These are phyloP conservation scores for Drosophila ezoana DNA, from an alignment of 2,888 invertebrate species.

Conservation along the genomic window DNA sequence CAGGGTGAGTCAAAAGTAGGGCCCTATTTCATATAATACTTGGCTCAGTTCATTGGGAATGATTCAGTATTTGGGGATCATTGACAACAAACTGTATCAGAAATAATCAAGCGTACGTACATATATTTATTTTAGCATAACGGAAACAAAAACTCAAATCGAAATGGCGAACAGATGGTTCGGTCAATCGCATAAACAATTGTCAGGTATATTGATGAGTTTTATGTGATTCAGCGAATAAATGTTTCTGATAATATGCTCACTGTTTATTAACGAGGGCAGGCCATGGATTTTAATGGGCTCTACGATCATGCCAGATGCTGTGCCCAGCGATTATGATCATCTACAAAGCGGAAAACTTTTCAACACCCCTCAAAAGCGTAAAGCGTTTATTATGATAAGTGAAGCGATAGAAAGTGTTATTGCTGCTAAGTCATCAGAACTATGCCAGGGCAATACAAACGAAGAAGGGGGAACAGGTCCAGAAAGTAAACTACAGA, in stretches of 20 bases:
- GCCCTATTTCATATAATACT: not conserved
- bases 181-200: slow-evolving; percentile 28
- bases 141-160: not conserved
- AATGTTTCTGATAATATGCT: slow-evolving; percentile 15
- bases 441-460: not conserved
- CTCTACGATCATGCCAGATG: slow-evolving; percentile 21
- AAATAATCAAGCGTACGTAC: not conserved
- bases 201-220: slow-evolving; percentile 32
- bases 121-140: not conserved
- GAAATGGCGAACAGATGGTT: slow-evolving; percentile 12
- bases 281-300: slow-evolving; percentile 20
- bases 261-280: slow-evolving; percentile 22
- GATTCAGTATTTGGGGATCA: not conserved
- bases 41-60: not conserved
- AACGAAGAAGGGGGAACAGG: not conserved
- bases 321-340: slow-evolving; percentile 11
- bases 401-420: slow-evolving; percentile 32
- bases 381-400: slow-evolving; percentile 38
- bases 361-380: slow-evolving; percentile 36
- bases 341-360: slow-evolving; percentile 36
- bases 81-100: not conserved
- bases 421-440: slow-evolving; percentile 41
- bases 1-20: not conserved
- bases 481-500: not conserved
- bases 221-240: slow-evolving; percentile 8